Evolutionary conservation across 2,797 vertebrate species (phyloP).

Genomic region (Mus spretus): DNA sequence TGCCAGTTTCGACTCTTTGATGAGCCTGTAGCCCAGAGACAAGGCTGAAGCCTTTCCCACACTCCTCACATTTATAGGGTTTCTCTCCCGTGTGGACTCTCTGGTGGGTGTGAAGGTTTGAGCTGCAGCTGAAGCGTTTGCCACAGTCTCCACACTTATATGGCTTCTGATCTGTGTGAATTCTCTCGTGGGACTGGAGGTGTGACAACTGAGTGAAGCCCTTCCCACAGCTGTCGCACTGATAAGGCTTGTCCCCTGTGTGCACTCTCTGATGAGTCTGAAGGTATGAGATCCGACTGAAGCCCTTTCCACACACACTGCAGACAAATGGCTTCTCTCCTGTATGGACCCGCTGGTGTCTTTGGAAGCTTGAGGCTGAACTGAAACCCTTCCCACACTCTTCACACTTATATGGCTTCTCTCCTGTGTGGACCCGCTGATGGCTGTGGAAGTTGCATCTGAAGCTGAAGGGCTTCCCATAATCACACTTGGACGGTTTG

Average conservation of each 20-base stretch:
- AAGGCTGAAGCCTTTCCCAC: background rate
- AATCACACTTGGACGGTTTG: conserved; percentile 69
- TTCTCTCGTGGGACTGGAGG: background rate
- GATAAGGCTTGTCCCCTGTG: conserved; percentile 79
- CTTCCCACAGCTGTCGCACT: conserved; percentile 81
- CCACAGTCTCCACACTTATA: background rate
- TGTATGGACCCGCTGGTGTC: conserved; percentile 80
- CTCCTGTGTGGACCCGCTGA: conserved; percentile 83
- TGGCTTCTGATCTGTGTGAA: background rate
- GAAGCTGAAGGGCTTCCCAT: conserved; percentile 84
- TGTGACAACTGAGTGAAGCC: conserved; percentile 69
- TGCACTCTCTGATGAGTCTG: conserved; percentile 82
- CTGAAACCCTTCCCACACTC: conserved; percentile 82
- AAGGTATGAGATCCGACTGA: conserved; percentile 79
- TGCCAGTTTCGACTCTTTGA: conserved; percentile 57
- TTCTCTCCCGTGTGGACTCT: conserved; percentile 73
- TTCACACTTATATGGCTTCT: conserved; percentile 78
- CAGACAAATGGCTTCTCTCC: conserved; percentile 79
- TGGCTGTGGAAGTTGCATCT: conserved; percentile 85
- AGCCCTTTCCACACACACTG: conserved; percentile 76
- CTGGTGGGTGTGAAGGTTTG: conserved; percentile 65
- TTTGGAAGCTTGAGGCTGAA: conserved; percentile 80
- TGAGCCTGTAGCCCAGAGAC: background rate
- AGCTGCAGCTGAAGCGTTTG: background rate
- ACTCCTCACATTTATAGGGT: background rate